A percentile compares a stretch with the other conserved stretches of the same genome.
These are phyloP conservation scores for Salticus scenicus DNA, from an alignment of 2,888 invertebrate genomes.

Conservation along the genomic window DNA sequence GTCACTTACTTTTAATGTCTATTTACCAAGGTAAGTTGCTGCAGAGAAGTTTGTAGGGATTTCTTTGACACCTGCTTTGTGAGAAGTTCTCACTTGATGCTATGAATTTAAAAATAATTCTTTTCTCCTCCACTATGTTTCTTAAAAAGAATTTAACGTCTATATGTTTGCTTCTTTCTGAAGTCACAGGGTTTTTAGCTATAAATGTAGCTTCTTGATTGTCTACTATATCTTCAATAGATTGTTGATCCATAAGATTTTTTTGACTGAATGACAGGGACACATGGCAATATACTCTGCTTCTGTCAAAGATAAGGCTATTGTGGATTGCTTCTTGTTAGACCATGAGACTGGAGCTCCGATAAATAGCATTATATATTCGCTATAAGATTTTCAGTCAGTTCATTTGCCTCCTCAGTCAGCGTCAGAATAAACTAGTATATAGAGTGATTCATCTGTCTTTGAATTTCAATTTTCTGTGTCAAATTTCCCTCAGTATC, in stretches of 20 bases:
- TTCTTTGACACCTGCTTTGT: background rate
- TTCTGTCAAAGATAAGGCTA: too few species aligned
- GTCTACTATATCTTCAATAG: background rate
- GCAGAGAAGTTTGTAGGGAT: background rate
- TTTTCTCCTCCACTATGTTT: background rate
- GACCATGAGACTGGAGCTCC: constrained; percentile 41
- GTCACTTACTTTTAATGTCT: background rate
- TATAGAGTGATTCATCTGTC: constrained; percentile 38
- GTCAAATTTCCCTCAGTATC: constrained; percentile 38
- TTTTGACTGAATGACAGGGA: background rate
- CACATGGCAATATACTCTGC: background rate
- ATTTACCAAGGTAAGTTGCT: background rate
- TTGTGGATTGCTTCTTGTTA: constrained; percentile 40
- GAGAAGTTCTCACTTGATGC: background rate
- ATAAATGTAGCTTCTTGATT: background rate
- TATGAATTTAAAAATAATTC: background rate
- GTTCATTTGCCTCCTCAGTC: constrained; percentile 73
- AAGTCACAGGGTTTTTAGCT: background rate
- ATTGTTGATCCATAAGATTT: background rate
- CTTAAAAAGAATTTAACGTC: background rate
- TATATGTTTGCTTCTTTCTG: too few species aligned
- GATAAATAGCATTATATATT: constrained; percentile 31
- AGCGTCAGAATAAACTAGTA: constrained; percentile 73
- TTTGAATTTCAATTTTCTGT: constrained; percentile 17
- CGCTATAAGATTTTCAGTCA: constrained; percentile 73